A percentile compares a stretch with the other conserved stretches of the same genome.
Conservation (phyloP, 2,113 vertebrate species). For the Nerophis lumbriciformis region DNA sequence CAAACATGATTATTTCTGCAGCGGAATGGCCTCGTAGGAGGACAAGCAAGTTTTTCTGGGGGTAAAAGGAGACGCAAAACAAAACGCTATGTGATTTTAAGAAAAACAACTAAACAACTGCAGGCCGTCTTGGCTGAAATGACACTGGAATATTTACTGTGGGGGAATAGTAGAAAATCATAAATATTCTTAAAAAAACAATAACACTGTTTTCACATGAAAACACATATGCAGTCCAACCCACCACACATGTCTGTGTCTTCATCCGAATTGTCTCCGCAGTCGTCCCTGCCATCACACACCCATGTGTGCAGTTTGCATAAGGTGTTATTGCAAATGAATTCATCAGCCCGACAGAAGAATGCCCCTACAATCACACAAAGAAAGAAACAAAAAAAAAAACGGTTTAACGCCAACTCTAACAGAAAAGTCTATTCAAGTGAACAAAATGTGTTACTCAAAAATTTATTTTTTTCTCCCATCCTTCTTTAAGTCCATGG, state of each 20-base stretch:
- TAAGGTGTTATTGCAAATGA: conserved; percentile 94
- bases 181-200: not conserved
- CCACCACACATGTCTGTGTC: conserved; percentile 87
- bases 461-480: not conserved
- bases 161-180: conserved; percentile 1
- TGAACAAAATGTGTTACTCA: not conserved
- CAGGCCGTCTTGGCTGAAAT: not conserved
- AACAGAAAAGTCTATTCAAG: conserved; percentile 1
- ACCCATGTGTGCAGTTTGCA: conserved; percentile 94
- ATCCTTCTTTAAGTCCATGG: not conserved
- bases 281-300: conserved; percentile 97
- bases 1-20: conserved; percentile 90
- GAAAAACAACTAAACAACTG: not conserved
- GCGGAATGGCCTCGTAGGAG: conserved; percentile 82
- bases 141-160: conserved; percentile 10
- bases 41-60: conserved; percentile 86
- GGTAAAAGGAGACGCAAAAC: conserved; percentile 32
- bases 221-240: conserved; percentile 21
- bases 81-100: conserved; percentile 16
- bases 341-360: conserved; percentile 91
- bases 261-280: conserved; percentile 97
- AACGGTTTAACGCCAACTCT: not conserved
- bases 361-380: conserved; percentile 69
- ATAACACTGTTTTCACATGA: conserved; percentile 7
- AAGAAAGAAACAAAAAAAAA: not conserved